phyloP scores from a whole-genome alignment of 1,140 invertebrate species.

The Bombus pyrosoma region DNA sequence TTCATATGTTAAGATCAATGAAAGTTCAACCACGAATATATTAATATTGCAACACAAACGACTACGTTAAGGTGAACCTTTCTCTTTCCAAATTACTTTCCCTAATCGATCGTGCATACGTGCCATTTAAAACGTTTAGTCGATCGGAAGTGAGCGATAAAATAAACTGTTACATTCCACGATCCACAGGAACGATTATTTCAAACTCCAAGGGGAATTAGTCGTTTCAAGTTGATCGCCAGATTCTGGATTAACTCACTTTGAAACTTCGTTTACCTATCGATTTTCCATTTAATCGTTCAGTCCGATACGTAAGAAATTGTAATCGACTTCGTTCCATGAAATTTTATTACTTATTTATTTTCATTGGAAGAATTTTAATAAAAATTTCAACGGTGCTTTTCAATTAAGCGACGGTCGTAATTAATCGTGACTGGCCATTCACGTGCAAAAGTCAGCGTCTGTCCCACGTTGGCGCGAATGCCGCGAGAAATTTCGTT shows the following conservation, averaged over 20 bases:
- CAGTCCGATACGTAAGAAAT: not conserved
- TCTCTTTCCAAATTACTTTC: constrained; percentile 77
- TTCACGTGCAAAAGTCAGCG: not conserved
- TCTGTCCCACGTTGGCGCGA: not conserved
- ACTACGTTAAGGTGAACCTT: constrained; percentile 63
- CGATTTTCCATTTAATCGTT: not conserved
- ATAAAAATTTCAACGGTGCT: too few relatives aligned
- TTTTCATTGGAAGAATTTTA: too few relatives aligned
- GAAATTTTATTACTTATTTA: not conserved
- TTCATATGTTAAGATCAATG: not conserved
- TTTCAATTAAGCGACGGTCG: not conserved
- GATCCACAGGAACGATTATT: too few relatives aligned
- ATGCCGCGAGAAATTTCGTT: too few relatives aligned
- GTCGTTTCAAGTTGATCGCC: not conserved
- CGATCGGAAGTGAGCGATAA: not conserved
- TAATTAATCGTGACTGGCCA: too few relatives aligned
- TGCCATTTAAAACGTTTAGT: constrained; percentile 11
- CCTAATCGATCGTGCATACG: not conserved
- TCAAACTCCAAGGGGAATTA: not conserved
- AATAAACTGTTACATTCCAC: not conserved
- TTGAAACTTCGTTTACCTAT: not conserved
- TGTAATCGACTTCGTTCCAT: too few relatives aligned
- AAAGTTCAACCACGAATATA: not conserved
- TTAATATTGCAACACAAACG: constrained; percentile 61
- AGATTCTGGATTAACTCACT: not conserved